A percentile compares a stretch with the other conserved stretches of the same genome.
Evolutionary conservation across 2,888 invertebrate species (phyloP).

Genomic region (Cyclophora punctaria): DNA sequence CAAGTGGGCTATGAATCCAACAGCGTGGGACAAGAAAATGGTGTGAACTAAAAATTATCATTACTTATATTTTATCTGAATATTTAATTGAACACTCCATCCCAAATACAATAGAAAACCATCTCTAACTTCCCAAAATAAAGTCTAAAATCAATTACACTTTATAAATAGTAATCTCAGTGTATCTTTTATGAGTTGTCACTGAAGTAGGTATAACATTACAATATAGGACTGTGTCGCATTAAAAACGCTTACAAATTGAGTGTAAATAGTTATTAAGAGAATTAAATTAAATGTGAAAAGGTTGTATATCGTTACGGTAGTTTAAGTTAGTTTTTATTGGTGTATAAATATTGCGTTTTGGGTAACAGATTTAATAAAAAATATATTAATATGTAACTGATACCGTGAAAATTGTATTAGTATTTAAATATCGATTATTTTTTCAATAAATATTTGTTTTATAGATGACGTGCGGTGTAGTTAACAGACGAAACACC

Average conservation of each 20-base stretch:
- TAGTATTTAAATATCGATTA: slow-evolving; percentile 9
- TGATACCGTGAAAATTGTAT: slow-evolving; percentile 37
- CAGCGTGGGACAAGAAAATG: slow-evolving; percentile 51
- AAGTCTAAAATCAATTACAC: slow-evolving; percentile 17
- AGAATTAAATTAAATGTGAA: no score
- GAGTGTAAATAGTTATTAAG: no score
- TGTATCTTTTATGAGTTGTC: slow-evolving; percentile 34
- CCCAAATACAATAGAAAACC: slow-evolving; percentile 9
- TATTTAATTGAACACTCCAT: slow-evolving; percentile 49
- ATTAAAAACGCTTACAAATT: no score
- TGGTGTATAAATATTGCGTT: slow-evolving; percentile 38
- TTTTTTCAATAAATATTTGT: no score
- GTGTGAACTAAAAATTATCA: slow-evolving; percentile 58
- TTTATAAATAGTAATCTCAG: slow-evolving; percentile 19
- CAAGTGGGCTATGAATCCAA: slow-evolving; percentile 42
- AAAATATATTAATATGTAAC: slow-evolving; percentile 41
- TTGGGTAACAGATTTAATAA: slow-evolving; percentile 38
- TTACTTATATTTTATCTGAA: slow-evolving; percentile 57
- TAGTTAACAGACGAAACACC: no score
- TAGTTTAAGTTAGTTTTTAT: slow-evolving; percentile 26
- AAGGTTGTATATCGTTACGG: no score
- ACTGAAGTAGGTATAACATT: slow-evolving; percentile 31
- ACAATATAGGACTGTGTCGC: no score
- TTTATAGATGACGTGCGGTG: no score
- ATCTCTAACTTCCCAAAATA: slow-evolving; percentile 17